phyloP scores from a whole-genome alignment of 2,797 vertebrate species.

The Chelidonichthys spinosus region DNA sequence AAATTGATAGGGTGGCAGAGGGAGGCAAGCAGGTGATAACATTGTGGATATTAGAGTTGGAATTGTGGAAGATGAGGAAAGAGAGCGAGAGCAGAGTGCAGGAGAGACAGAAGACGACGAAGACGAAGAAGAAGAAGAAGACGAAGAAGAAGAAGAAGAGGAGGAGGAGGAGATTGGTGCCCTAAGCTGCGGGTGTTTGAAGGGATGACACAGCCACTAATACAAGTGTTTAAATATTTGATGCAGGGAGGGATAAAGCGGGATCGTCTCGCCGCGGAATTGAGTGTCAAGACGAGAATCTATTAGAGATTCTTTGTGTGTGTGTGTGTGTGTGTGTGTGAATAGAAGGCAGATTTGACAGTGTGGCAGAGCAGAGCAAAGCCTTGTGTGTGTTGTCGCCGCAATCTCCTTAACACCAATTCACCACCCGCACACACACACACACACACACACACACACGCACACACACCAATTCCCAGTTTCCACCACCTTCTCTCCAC shows the following conservation, averaged over 20 bases:
- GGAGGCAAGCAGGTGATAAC: constrained; percentile 94
- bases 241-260: constrained; percentile 99
- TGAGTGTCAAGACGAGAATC: constrained; percentile 99
- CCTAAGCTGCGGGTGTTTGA: constrained; percentile 89
- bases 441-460: constrained; percentile 29
- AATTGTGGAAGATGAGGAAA: constrained; percentile 74
- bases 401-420: constrained; percentile 88
- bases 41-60: constrained; percentile 92
- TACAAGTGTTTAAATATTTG: constrained; percentile 99
- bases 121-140: constrained; percentile 70
- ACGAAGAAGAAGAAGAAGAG: constrained; percentile 45
- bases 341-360: constrained; percentile 67
- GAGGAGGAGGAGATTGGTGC: constrained; percentile 78
- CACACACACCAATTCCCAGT: constrained; percentile 37
- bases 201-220: constrained; percentile 92
- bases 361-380: constrained; percentile 71
- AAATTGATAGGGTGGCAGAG: constrained; percentile 90
- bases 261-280: constrained; percentile 99
- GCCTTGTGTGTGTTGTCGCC: constrained; percentile 93
- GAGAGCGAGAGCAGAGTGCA: constrained; percentile 59
- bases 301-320: constrained; percentile 93
- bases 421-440: constrained; percentile 35
- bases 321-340: constrained; percentile 35
- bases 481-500: constrained; percentile 78
- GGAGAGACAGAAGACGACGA: constrained; percentile 69